Base-by-base conservation (phyloP, 2,113 vertebrate genomes). In the Plectropomus leopardus region DNA sequence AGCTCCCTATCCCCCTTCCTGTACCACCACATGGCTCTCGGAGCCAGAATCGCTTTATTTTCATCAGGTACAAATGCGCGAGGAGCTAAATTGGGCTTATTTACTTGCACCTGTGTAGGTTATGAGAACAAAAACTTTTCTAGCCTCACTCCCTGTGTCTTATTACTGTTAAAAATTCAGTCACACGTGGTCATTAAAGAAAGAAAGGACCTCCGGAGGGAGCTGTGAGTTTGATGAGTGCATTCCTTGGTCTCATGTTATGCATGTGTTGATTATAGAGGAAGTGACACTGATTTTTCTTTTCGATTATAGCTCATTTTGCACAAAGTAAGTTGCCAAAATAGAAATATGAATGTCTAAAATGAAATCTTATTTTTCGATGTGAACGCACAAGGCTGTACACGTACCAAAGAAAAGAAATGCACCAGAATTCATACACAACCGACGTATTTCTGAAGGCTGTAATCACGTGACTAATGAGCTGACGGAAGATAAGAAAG, bases 1-100 rank as follows among this genome's bases (percentile, higher is more conserved):
- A 72, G 61, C 86, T 71, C 65, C 94, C 95, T 92, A 88, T 94
- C 92, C 92, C 92, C 92, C 94, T 95, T 28, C 72, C 47, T 73
- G 73, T 28, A 73, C 59, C 34, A 15, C 53, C 64, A 28, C 50
- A 48, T 45, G 50, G 50, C 42, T 76, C 58, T 69, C 51, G 19
- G 75, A 81, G 76, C 76, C 78, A 75, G 68, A 78, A 77, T 61
- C 65, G 1, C 26, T 79, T 87, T 63, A 50, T 88, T 77, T 82
- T 60, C 21, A 75, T 83, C 75, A 82, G 26, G 59, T 73, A 54
- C 45, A 40, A 74, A 82, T 30, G 57, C 61, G 61, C 10, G 3
- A 80, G 0, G 78, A 72, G 71, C 36, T 23, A 19, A 76, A 78
- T 16, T 30, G 54, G 59, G 54, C 24, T 80, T 57, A 42, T 78